Base-by-base conservation (phyloP, 2,113 vertebrate genomes). In the Pleuronectes platessa region DNA sequence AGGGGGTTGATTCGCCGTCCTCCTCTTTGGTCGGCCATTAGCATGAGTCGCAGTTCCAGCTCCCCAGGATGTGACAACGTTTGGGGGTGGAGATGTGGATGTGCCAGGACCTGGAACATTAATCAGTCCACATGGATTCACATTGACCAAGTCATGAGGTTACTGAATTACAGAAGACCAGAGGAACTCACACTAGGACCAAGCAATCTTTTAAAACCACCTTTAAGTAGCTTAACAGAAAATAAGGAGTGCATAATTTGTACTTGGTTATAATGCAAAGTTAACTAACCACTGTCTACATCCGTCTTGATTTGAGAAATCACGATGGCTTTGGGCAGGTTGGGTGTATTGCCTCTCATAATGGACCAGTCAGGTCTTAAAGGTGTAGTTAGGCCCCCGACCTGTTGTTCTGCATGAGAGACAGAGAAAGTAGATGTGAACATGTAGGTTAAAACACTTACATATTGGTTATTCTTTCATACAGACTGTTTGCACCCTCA, bases 41-140 rank as follows among this genome's bases (percentile, higher is more conserved):
- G 53, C 56, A 5, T 40, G 65, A 21, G 45, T 10, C 17, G 68
- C 77, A 77, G 73, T 84, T 17, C 54, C 66, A 0, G 27, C n/a
- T 0, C 86, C 80, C 91, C 95, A 74, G 1, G 92, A 91, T 1
- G 84, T 89, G 26, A 94, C 91, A 0, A 95, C 59, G 47, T 95
- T 95, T 2, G 87, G 7, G 0, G 89, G 73, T 3, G 17, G 49
- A 69, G 75, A n/a, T 7, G 14, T 1, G 0, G 75, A 21, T 0
- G 20, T 1, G 5, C 2, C 24, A 0, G 79, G 68, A 54, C 9
- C 90, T 90, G 69, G 18, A 84, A 81, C 7, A 67, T 45, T 1
- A 9, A 78, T 7, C 13, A 60, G n/a, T 26, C 5, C 45, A 17
- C 45, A 18, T 51, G 47, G 40, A 13, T 42, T 42, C 20, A 58